Evolutionary conservation across 2,888 invertebrate species (phyloP), one percentile per base, ranked within the genome.

Genomic region (Amphipyra berbera): DNA sequence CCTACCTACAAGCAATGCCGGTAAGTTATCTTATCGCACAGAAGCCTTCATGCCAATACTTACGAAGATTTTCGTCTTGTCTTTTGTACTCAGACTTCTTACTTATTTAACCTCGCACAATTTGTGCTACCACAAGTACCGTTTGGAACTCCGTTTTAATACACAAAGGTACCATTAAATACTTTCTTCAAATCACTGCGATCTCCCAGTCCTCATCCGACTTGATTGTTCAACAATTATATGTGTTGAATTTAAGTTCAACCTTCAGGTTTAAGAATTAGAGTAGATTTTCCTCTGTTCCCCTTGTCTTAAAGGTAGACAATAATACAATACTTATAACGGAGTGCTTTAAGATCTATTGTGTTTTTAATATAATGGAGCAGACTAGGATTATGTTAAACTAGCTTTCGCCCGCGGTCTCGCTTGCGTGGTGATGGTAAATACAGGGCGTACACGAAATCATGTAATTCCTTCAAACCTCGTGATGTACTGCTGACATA

Each of bases 351-450:
- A 35, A 45, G 37, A 55, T 62, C 49, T 55, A 67, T 67, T 67
- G 67, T 67, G 27, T 69, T 61, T 35, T 59, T 7, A 68, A n/a
- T 37, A 55, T 50, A 54, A 61, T 61, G 33, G 49, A 40, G 21
- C 27, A 33, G 6, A 7, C 40, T n/a, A 40, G 33, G 27, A 50
- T 54, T 54, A 27, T 35, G 13, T 7, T 30, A 38, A 14, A 45
- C 65, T 45, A 49, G 45, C 66, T 71, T 71, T 71, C 53, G 27
- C 9, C 45, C 46, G 10, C 53, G 52, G 58, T 35, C 68, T 47
- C 61, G 56, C 64, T 69, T 50, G 53, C 59, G 37, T 72, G 68
- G 6, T 44, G 35, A 13, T 10, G 1, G 0, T 10, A 30, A 37
- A 38, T 14, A 7, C 6, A 30, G n/a, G n/a, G n/a, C n/a, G n/a